Evolutionary conservation across 2,797 vertebrate genomes (phyloP).

Genomic region (Rhabdophis nuchalis): DNA sequence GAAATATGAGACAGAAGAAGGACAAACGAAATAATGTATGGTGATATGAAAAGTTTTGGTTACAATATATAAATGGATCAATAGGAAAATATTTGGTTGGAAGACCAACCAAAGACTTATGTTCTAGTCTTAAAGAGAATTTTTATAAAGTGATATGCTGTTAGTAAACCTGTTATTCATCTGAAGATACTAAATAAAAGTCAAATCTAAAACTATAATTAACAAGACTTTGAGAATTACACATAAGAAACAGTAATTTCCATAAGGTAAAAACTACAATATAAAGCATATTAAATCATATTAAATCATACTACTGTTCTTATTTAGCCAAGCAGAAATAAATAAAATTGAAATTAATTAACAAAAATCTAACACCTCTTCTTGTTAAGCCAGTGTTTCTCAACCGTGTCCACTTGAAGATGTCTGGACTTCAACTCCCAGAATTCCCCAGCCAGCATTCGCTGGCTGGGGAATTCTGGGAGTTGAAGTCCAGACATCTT

Average conservation of each 20-base stretch:
- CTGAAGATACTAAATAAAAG: slow-evolving; percentile 36
- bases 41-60: background rate
- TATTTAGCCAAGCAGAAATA: slow-evolving; percentile 34
- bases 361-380: slow-evolving; percentile 42
- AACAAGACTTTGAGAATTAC: slow-evolving; percentile 48
- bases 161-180: slow-evolving; percentile 17
- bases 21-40: background rate
- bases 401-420: no score
- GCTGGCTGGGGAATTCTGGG: no score
- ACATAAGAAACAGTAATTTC: slow-evolving; percentile 58
- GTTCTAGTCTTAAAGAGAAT: background rate
- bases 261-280: slow-evolving; percentile 24
- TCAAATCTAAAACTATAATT: slow-evolving; percentile 3
- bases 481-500: no score
- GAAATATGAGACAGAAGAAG: background rate
- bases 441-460: no score
- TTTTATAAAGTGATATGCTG: background rate
- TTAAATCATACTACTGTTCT: slow-evolving; percentile 37
- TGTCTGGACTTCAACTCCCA: no score
- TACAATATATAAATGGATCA: background rate
- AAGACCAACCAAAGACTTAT: background rate
- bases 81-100: background rate
- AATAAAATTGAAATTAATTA: slow-evolving; percentile 20
- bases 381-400: background rate
- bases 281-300: slow-evolving; percentile 44